phyloP scores from a whole-genome alignment of 1,140 invertebrate species.

The honey bee (Apis mellifera) region Amel_HAv3.1 CM009943.2:2155001-2155500 shows the following conservation, averaged over 20 bases:
- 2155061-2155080: background rate
- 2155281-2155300: constrained; percentile 37
- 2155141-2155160: background rate
- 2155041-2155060: background rate
- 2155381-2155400: constrained; percentile 15
- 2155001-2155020: background rate
- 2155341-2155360: constrained; percentile 46
- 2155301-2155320: constrained; percentile 53
- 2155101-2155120: no score
- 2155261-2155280: constrained; percentile 19
- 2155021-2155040: background rate
- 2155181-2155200: background rate
- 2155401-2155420: background rate
- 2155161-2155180: background rate
- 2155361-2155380: constrained; percentile 30
- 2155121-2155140: background rate
- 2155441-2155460: background rate
- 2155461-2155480: background rate
- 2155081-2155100: background rate
- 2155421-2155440: background rate
- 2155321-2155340: constrained; percentile 52
- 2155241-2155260: background rate
- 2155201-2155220: background rate
- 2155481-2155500: constrained; percentile 4
- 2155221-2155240: background rate